Evolutionary conservation across 2,797 vertebrate species (phyloP), one percentile per base, ranked within the genome.

Genomic region (Alosa sapidissima): DNA sequence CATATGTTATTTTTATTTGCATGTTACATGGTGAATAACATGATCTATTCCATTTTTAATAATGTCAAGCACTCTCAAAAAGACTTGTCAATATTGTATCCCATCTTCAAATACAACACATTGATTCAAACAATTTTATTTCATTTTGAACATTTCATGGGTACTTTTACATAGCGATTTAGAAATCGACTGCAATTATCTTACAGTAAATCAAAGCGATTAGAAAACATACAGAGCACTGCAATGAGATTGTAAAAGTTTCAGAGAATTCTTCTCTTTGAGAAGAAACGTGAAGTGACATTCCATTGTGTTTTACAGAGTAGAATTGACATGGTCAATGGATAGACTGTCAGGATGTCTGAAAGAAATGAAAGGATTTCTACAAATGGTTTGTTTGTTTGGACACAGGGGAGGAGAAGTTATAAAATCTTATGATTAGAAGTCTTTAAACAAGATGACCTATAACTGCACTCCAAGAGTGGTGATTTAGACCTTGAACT

Each of bases 111-210:
- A 93, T 91, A 94, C 93, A 93, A 90, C 91, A 93, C 91, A 93
- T 87, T 92, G 88, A 92, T 94, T 94, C 92, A 94, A 94, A 95
- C 93, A 91, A 91, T 89, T 94, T 94, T 92, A 92, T 94, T 95
- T 94, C 90, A 88, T 41, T 90, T 89, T 90, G 89, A 93, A 94
- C 91, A 91, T 92, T 92, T 93, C 81, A 93, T 90, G 93, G 87
- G 91, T 91, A 92, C 91, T 92, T 94, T 91, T 88, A 89, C 88
- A 86, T 89, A 65, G 51, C 85, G 85, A 90, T 91, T 93, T 90
- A 92, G 89, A 94, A 95, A 94, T 89, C 33, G 88, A 93, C 90
- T 91, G 92, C 89, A 91, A 90, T 91, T 89, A 93, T 88, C 89
- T 91, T 89, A 91, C 92, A 91, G 91, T 91, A 91, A 94, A 94